Evolutionary conservation across 2,797 vertebrate genomes (phyloP).

Genomic region (Gila robusta): DNA sequence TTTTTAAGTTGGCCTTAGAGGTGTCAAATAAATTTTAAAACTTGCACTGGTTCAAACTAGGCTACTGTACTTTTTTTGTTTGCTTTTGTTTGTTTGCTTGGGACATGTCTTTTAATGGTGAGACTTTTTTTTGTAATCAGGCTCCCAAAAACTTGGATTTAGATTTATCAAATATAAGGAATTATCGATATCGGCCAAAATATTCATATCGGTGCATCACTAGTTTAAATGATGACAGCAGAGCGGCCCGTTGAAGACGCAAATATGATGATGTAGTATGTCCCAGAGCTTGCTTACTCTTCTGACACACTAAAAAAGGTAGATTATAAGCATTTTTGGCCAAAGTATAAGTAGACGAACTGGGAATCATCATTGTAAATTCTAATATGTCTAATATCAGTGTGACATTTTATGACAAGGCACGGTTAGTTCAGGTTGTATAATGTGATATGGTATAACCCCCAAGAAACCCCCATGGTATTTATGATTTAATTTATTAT

Average conservation of each 20-base stretch:
- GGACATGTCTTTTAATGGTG: too few relatives aligned
- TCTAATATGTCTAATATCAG: background rate
- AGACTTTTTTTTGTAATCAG: too few relatives aligned
- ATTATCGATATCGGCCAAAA: too few relatives aligned
- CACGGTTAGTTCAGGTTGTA: background rate
- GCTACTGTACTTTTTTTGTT: too few relatives aligned
- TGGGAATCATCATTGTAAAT: background rate
- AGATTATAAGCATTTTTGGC: background rate
- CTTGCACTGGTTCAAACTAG: too few relatives aligned
- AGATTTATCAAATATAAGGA: too few relatives aligned
- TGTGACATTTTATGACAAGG: background rate
- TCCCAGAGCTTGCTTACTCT: background rate
- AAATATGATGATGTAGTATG: background rate
- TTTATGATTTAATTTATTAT: background rate
- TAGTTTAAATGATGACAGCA: background rate
- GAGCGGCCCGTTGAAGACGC: background rate
- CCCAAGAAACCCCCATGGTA: background rate
- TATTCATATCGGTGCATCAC: too few relatives aligned
- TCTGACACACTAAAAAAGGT: background rate
- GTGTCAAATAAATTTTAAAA: too few relatives aligned
- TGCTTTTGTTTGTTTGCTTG: too few relatives aligned
- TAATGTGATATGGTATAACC: background rate
- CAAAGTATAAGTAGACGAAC: too few relatives aligned
- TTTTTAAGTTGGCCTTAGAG: too few relatives aligned
- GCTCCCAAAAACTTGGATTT: too few relatives aligned